Percentiles rank a stretch among this genome's conserved stretches.
Evolutionary conservation across 23 tunicate genomes (phyloP).

Genomic region (Botrylloides violaceus): DNA sequence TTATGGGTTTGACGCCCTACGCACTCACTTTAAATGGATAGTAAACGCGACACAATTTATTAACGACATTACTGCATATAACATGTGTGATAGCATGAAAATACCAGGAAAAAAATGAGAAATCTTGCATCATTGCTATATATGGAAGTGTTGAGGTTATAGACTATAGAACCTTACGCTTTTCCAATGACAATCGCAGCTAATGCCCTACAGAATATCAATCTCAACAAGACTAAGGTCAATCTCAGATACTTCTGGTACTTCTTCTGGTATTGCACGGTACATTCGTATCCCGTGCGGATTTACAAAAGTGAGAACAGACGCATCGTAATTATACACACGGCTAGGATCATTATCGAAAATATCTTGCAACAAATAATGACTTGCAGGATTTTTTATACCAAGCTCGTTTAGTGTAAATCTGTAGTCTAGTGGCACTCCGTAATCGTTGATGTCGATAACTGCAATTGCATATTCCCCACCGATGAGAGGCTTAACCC

Average conservation of each 20-base stretch:
- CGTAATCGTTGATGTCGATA: constrained; percentile 66
- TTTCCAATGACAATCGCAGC: not conserved
- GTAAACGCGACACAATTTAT: no score
- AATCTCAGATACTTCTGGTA: not conserved
- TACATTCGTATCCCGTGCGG: constrained; percentile 69
- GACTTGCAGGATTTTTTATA: constrained; percentile 23
- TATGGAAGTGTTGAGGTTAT: not conserved
- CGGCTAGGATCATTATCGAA: constrained; percentile 17
- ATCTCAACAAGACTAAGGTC: not conserved
- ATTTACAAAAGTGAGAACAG: constrained; percentile 29
- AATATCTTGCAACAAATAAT: constrained; percentile 37
- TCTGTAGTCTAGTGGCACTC: constrained; percentile 31
- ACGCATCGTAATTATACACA: constrained; percentile 6
- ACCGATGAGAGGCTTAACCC: constrained; percentile 43
- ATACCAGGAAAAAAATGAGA: no score
- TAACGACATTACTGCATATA: no score
- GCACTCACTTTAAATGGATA: no score
- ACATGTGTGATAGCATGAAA: no score
- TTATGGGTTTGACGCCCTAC: no score
- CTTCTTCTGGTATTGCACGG: constrained; percentile 54
- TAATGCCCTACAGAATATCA: not conserved
- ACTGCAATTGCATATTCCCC: constrained; percentile 73
- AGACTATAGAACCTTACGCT: not conserved
- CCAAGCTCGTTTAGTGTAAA: constrained; percentile 39
- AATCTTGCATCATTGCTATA: constrained; percentile 8